Evolutionary conservation across 92 coral and sea anemone genomes (phyloP).

Genomic region (Heteractis magnifica): DNA sequence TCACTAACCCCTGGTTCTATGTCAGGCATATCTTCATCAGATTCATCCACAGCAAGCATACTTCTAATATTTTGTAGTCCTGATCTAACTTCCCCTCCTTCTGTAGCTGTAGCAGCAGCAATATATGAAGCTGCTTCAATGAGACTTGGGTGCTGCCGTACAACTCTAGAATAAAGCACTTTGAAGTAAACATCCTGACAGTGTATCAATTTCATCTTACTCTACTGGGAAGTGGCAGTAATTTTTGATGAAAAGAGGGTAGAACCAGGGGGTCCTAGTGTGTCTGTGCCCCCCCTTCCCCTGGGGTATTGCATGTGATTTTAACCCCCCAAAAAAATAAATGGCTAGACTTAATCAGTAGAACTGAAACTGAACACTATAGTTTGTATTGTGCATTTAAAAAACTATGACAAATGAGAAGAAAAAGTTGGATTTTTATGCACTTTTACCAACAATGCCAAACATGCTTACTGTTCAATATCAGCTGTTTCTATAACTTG

Average conservation of each 20-base stretch:
- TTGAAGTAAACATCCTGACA: not conserved
- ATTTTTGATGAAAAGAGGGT: too few species aligned
- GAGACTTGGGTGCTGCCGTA: slow-evolving; percentile 81
- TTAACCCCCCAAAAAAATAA: too few species aligned
- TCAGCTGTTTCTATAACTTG: slow-evolving; percentile 89
- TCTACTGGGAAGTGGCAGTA: not conserved
- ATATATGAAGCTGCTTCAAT: slow-evolving; percentile 96
- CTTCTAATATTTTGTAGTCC: slow-evolving; percentile 15
- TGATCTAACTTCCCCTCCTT: slow-evolving; percentile 50
- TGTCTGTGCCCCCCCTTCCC: too few species aligned
- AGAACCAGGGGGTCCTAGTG: too few species aligned
- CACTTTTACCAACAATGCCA: not conserved
- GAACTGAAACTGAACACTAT: too few species aligned
- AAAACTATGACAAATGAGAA: too few species aligned
- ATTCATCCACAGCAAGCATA: slow-evolving; percentile 44
- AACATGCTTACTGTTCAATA: slow-evolving; percentile 74
- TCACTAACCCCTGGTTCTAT: slow-evolving; percentile 87
- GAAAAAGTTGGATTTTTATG: not conserved
- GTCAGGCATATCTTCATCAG: slow-evolving; percentile 77
- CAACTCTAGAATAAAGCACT: slow-evolving; percentile 50
- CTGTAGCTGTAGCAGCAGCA: slow-evolving; percentile 93
- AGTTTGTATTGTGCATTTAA: too few species aligned
- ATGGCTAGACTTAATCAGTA: too few species aligned
- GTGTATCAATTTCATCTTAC: not conserved
- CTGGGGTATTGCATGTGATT: too few species aligned